A percentile compares a stretch with the other conserved stretches of the same genome.
Conservation (phyloP, 2,888 invertebrate genomes). For the Crematogaster levior region DNA sequence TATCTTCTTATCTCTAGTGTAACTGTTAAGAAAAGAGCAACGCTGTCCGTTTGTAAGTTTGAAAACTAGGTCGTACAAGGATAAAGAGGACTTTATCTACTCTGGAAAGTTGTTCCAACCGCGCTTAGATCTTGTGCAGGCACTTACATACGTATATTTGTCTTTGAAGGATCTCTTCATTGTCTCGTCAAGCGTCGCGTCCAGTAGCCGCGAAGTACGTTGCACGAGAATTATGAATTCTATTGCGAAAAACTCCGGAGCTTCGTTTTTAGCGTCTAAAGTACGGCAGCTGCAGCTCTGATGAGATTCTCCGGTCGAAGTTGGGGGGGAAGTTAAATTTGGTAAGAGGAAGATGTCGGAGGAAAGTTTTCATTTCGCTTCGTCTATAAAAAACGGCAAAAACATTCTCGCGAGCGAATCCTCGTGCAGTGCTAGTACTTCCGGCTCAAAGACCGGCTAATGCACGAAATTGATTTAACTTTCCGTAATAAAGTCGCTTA, state of each 20-base stretch:
- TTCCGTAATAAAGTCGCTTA: slow-evolving; percentile 50
- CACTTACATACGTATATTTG: slow-evolving; percentile 16
- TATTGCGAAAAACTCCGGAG: slow-evolving; percentile 47
- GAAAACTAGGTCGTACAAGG: slow-evolving; percentile 22
- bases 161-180: background rate
- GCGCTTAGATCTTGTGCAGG: background rate
- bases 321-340: slow-evolving; percentile 51
- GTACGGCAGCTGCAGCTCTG: slow-evolving; percentile 52
- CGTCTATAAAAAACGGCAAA: slow-evolving; percentile 56
- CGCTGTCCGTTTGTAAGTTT: background rate
- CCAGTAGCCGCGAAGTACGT: slow-evolving; percentile 26
- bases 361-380: slow-evolving; percentile 55
- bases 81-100: slow-evolving; percentile 10
- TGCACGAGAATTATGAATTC: slow-evolving; percentile 39
- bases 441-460: slow-evolving; percentile 40
- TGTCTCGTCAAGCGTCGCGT: slow-evolving; percentile 6
- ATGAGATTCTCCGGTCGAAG: slow-evolving; percentile 52
- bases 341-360: slow-evolving; percentile 49
- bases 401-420: slow-evolving; percentile 44
- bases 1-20: background rate
- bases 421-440: slow-evolving; percentile 5
- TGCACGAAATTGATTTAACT: slow-evolving; percentile 51
- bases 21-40: background rate
- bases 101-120: background rate
- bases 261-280: slow-evolving; percentile 46